These are phyloP conservation scores for Microtus pennsylvanicus DNA, from an alignment of 2,113 vertebrate genomes.

Conservation along the genomic window DNA sequence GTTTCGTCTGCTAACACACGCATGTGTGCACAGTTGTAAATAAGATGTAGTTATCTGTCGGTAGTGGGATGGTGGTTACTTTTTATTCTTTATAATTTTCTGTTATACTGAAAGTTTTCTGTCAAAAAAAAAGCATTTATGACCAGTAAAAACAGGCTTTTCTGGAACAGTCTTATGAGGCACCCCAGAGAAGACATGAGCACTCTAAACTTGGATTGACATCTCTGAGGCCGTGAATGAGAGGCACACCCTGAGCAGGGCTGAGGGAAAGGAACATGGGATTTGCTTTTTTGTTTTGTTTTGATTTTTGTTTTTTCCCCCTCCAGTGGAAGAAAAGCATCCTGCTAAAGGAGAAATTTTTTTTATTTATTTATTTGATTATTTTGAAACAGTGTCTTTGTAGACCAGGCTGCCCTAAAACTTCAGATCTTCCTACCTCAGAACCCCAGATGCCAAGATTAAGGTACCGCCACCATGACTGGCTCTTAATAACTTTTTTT, in stretches of 20 bases:
- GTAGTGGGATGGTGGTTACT: conserved; percentile 8
- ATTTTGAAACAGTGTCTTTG: neutral
- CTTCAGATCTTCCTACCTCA: neutral
- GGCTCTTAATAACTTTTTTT: neutral
- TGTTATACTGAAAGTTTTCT: conserved; percentile 38
- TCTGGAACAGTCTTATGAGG: neutral
- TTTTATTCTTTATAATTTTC: conserved; percentile 39
- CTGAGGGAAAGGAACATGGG: neutral
- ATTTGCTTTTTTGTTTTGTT: neutral
- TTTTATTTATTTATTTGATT: neutral
- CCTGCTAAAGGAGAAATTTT: neutral
- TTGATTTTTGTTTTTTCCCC: too few species aligned
- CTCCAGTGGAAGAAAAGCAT: neutral
- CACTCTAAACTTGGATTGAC: neutral
- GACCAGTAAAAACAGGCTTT: neutral
- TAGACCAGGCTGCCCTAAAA: neutral
- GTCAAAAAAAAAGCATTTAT: conserved; percentile 27
- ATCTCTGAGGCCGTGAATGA: neutral
- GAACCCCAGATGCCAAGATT: neutral
- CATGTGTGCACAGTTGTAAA: neutral
- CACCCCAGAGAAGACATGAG: neutral
- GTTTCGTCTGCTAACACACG: neutral
- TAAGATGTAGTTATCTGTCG: neutral
- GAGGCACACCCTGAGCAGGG: neutral
- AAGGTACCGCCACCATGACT: neutral